Base-by-base conservation (phyloP, 2,113 vertebrate species). In the Ochotona princeps region DNA sequence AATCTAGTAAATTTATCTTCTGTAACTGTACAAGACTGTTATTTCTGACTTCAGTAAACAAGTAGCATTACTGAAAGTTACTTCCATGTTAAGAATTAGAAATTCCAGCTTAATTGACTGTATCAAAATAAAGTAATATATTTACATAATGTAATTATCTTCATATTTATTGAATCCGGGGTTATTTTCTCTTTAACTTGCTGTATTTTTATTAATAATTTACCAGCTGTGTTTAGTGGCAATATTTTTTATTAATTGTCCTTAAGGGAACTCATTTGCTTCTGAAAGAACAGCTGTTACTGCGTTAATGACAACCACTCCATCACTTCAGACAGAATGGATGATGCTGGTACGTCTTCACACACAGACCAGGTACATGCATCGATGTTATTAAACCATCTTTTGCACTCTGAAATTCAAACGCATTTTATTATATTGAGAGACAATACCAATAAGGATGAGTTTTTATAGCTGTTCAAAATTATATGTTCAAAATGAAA, bases 241-340 rank as follows among this genome's bases (percentile, higher is more conserved):
- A 96, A 95, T 94, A 97, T 97, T 96, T 97, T 95, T 96, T 97
- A 98, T 97, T 97, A 98, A 97, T 95, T 97, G 82, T 94, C 86
- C 93, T 96, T 96, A 69, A 91, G 96, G 96, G 96, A 97, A 84
- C 66, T 97, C n/a, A 96, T 96, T 97, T 96, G 90, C 90, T 96
- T 96, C 83, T 96, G 91, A 96, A 96, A 93, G 96, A 98, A 95
- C 96, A 98, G 97, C 96, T 98, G 97, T 95, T 97, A 30, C 49
- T 96, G 83, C 80, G 94, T 97, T 97, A 97, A 97, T 96, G 80
- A 94, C 97, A 97, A 95, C 82, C 80, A 92, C 63, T 90, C 21
- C 69, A 63, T 80, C 83, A 95, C 92, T 97, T 97, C 92, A 86
- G 73, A 94, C 90, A 79, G 80, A 95, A 97, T 95, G 92, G 97